Percentiles rank a stretch among this genome's conserved stretches.
These are phyloP conservation scores for Lucilia sericata DNA, from an alignment of 1,140 invertebrate genomes.

Conservation along the genomic window DNA sequence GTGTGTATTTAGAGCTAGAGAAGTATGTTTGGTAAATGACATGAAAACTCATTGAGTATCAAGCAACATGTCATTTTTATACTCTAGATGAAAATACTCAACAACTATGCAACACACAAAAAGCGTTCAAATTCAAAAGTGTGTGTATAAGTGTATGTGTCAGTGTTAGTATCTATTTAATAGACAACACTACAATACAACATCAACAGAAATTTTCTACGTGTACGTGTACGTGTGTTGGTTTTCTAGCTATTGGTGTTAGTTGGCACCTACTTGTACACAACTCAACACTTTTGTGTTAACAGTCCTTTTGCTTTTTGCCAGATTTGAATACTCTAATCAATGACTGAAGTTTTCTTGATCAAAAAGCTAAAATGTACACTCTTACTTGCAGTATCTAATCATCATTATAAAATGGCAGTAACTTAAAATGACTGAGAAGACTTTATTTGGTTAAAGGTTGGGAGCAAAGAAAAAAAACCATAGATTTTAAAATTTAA, in stretches of 20 bases:
- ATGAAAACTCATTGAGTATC: conserved; percentile 38
- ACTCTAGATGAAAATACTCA: conserved; percentile 45
- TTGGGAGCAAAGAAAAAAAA: no score
- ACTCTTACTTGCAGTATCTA: background rate
- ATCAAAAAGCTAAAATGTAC: conserved; percentile 13
- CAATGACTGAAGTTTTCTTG: conserved; percentile 34
- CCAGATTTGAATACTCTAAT: conserved; percentile 37
- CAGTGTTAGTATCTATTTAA: no score
- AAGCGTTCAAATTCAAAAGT: no score
- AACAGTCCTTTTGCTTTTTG: background rate
- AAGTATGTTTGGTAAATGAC: conserved; percentile 35
- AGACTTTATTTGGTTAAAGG: no score
- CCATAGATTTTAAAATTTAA: no score
- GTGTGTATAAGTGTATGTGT: no score
- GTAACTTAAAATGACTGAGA: no score
- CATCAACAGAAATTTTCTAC: conserved; percentile 4
- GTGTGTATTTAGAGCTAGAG: no score
- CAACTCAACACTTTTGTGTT: background rate
- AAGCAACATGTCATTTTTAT: conserved; percentile 49
- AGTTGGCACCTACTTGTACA: background rate
- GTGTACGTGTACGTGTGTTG: background rate
- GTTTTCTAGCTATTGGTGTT: conserved; percentile 26
- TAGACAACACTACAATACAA: background rate
- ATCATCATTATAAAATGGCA: background rate
- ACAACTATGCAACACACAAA: background rate